Evolutionary conservation across 2,113 vertebrate genomes (phyloP), one percentile per base, ranked within the genome.

Genomic region (Dromiciops gliroides): DNA sequence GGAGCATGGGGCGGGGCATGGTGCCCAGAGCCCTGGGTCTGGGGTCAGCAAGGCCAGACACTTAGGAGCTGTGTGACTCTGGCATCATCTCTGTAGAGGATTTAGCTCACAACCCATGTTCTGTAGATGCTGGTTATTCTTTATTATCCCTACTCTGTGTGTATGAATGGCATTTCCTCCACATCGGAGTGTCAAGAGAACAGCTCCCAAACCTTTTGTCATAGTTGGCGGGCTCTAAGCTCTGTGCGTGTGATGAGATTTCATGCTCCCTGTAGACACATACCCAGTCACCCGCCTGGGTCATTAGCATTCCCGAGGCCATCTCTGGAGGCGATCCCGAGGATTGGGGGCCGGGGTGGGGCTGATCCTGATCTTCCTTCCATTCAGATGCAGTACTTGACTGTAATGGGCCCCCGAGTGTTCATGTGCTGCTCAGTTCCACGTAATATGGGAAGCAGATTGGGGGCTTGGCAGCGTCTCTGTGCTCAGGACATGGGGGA

Each of bases 1-100:
- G 28, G 0, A 3, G 28, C 10, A 12, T 37, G 56, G 28, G 28
- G 7, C n/a, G n/a, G 9, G 2, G 53, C 26, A 8, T 9, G 1
- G 31, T 37, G 28, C 28, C 28, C 28, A 37, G 56, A 4, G 28
- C 28, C 2, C 28, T 31, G 56, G 56, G 11, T 3, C 28, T 12
- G 26, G 53, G 8, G 26, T 56, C 25, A 56, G 26, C 1, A 56
- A 56, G 53, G 53, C 53, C 53, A 26, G 56, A 14, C 28, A 31
- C 28, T 67, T 37, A 31, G 9, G 11, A 67, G 12, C 56, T 37
- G 28, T 22, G n/a, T 67, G 31, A 67, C 31, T 37, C 60, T 5
- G 60, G n/a, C n/a, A n/a, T n/a, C n/a, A n/a, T n/a, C n/a, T n/a
- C n/a, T n/a, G n/a, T n/a, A n/a, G n/a, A n/a, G n/a, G n/a, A n/a